Evolutionary conservation across 2,113 vertebrate species (phyloP), one percentile per base, ranked within the genome.

Genomic region (Pelecanus crispus): DNA sequence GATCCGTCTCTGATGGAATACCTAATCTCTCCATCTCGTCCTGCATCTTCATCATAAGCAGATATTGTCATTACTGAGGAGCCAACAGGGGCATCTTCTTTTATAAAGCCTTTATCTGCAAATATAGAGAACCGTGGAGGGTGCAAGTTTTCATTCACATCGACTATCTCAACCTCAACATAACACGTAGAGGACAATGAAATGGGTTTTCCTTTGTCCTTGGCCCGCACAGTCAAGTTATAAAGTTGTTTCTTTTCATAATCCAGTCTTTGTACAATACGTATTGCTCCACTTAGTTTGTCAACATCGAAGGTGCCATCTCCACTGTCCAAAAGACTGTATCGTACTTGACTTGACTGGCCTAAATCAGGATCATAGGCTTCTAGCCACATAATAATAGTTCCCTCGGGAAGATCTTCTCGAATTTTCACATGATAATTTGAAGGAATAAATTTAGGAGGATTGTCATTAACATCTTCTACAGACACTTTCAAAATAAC

Each of bases 1-100:
- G 99, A 99, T 44, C 99, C 99, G 92, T 99, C 99, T 95, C 99
- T 98, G 78, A 99, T 99, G 71, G 99, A 99, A 29, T 99, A 99
- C 49, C 98, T 98, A 40, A 99, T 97, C 96, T 99, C 99, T 44
- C 99, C 99, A 59, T 99, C 99, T 96, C 97, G 97, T 81, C 99
- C 99, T 26, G 66, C 79, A 74, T 99, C 99, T 93, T 99, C 99
- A 40, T 99, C 99, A 36, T 98, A 98, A 74, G 99, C 99, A 13
- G 98, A 98, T 32, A 99, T 97, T 13, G 98, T 99, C 99, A 99
- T 98, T 28, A 99, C 98, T 0, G 98, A 99, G 6, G 99, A 99
- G 50, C 99, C 99, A 58, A 98, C 29, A 2, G 98, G 97, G 7
- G 97, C 98, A 68, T 99, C 99, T 97, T 99, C 99, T 92, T 99